Evolutionary conservation across 2,888 invertebrate genomes (phyloP).

Genomic region (Herminia tarsipennalis): DNA sequence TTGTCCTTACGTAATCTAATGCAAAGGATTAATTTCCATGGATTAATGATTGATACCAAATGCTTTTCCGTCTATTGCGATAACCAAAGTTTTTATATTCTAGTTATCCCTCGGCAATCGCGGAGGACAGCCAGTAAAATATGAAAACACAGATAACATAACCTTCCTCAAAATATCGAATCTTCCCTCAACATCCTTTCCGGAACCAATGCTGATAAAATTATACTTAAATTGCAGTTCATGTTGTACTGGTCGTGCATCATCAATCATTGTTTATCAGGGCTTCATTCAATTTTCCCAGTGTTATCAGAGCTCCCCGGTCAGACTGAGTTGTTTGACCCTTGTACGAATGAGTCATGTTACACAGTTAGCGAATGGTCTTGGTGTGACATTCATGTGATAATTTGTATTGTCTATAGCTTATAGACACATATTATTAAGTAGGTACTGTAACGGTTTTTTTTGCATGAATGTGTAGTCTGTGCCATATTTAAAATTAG

Average conservation of each 20-base stretch:
- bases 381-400: constrained; percentile 1
- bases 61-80: too few relatives aligned
- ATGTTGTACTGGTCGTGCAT: constrained; percentile 16
- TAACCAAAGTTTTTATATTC: too few relatives aligned
- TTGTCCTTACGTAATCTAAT: too few relatives aligned
- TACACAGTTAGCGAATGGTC: constrained; percentile 29
- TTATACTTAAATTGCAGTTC: constrained; percentile 13
- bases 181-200: constrained; percentile 26
- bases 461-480: not conserved
- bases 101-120: too few relatives aligned
- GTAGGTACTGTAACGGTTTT: not conserved
- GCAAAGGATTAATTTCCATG: too few relatives aligned
- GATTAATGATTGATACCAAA: too few relatives aligned
- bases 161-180: constrained; percentile 6
- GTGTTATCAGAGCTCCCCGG: constrained; percentile 15
- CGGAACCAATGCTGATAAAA: constrained; percentile 16
- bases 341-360: constrained; percentile 37
- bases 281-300: constrained; percentile 29
- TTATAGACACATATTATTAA: not conserved
- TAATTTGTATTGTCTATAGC: constrained; percentile 5
- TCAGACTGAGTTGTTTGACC: constrained; percentile 44
- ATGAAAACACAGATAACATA: too few relatives aligned
- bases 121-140: too few relatives aligned
- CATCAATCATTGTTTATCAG: constrained; percentile 24
- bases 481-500: too few relatives aligned